A percentile compares a stretch with the other conserved stretches of the same genome.
phyloP scores from a whole-genome alignment of 2,888 invertebrate species.

The Oscheius sp. region DNA sequence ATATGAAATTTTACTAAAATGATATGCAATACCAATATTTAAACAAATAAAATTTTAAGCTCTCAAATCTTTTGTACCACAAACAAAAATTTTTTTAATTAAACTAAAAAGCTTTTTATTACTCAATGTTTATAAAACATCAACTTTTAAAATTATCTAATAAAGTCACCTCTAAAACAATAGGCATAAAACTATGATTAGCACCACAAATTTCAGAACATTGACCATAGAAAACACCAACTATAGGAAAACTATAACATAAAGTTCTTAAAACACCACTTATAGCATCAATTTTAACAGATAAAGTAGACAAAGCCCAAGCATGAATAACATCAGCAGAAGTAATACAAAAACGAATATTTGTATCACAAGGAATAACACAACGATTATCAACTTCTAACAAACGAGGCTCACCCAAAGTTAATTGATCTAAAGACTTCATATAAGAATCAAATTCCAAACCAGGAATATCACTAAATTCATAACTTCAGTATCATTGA shows the following conservation, averaged over 20 bases:
- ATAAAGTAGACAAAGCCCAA: constrained; percentile 74
- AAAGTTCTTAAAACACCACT: constrained; percentile 76
- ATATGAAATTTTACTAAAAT: constrained; percentile 78
- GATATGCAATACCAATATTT: constrained; percentile 72
- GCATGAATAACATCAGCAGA: constrained; percentile 75
- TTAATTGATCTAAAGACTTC: constrained; percentile 63
- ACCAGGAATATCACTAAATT: constrained; percentile 71
- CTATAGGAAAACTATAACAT: constrained; percentile 79
- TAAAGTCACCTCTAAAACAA: constrained; percentile 74
- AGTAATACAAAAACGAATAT: constrained; percentile 72
- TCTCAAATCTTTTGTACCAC: constrained; percentile 55
- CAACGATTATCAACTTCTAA: constrained; percentile 74
- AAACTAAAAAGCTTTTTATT: constrained; percentile 54
- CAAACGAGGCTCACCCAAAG: constrained; percentile 69
- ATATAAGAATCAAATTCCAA: constrained; percentile 74
- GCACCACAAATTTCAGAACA: constrained; percentile 86
- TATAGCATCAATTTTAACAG: constrained; percentile 75
- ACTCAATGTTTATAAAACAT: constrained; percentile 52
- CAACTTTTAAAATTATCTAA: constrained; percentile 60
- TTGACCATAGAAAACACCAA: constrained; percentile 82
- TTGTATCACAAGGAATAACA: constrained; percentile 69
- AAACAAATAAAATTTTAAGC: constrained; percentile 52
- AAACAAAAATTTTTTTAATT: constrained; percentile 57
- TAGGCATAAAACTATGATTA: constrained; percentile 86
- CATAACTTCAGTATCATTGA: constrained; percentile 75